phyloP scores from a whole-genome alignment of 2,797 vertebrate genomes.

The Carapus acus region DNA sequence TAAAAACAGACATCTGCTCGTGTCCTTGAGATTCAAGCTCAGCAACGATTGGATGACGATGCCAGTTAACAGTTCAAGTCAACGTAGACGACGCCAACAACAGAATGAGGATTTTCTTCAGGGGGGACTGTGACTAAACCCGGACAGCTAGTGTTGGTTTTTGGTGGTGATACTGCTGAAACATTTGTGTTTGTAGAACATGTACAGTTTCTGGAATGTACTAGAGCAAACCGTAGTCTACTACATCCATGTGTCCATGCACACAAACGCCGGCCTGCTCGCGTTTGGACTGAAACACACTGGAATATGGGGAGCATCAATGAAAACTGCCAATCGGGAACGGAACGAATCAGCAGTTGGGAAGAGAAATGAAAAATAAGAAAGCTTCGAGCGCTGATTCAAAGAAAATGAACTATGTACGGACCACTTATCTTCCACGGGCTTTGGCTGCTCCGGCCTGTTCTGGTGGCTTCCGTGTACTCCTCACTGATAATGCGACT shows the following conservation, averaged over 20 bases:
- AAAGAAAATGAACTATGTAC: conserved; percentile 27
- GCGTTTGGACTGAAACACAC: conserved; percentile 40
- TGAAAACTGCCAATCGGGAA: conserved; percentile 49
- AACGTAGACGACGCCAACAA: conserved; percentile 40
- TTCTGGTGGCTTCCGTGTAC: conserved; percentile 55
- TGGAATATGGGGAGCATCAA: conserved; percentile 31
- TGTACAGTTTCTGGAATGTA: conserved; percentile 79
- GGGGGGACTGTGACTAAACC: conserved; percentile 43
- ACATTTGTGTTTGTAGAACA: conserved; percentile 46
- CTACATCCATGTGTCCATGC: conserved; percentile 57
- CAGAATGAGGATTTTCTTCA: conserved; percentile 26
- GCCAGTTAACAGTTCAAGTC: too few relatives aligned
- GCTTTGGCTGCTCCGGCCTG: conserved; percentile 49
- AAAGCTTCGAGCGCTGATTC: conserved; percentile 37
- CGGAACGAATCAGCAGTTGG: conserved; percentile 20
- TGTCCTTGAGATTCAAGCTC: conserved; percentile 56
- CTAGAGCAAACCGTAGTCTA: conserved; percentile 58
- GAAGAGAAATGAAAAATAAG: conserved; percentile 9
- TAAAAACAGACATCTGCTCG: conserved; percentile 41
- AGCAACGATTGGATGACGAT: conserved; percentile 25
- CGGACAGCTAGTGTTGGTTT: conserved; percentile 42
- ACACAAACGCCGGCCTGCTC: conserved; percentile 6
- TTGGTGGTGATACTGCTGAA: conserved; percentile 41
- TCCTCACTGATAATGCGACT: conserved; percentile 63
- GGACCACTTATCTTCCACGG: conserved; percentile 37